These are phyloP conservation scores for Drosophila helvetica DNA, from an alignment of 2,888 invertebrate species.

Conservation along the genomic window DNA sequence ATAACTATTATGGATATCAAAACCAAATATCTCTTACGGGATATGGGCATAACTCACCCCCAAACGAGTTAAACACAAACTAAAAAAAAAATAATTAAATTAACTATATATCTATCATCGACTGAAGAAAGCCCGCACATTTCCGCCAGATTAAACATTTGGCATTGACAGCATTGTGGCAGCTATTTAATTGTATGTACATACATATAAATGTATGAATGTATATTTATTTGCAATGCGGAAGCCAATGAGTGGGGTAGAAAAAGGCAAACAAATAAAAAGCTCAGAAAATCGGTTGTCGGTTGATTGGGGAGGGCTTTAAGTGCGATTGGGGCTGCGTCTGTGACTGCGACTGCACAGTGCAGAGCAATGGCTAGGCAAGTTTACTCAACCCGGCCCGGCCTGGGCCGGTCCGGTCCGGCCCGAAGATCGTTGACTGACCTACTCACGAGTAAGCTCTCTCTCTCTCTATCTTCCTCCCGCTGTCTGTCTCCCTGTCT, in stretches of 20 bases:
- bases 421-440: conserved; percentile 73
- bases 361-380: conserved; percentile 38
- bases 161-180: conserved; percentile 60
- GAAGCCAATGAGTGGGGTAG: conserved; percentile 42
- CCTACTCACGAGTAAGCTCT: conserved; percentile 62
- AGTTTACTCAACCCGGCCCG: conserved; percentile 53
- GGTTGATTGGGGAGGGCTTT: conserved; percentile 41
- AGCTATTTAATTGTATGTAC: conserved; percentile 4
- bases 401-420: background rate
- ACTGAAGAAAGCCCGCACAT: conserved; percentile 3
- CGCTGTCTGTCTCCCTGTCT: background rate
- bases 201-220: background rate
- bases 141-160: conserved; percentile 31
- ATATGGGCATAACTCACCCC: background rate
- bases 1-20: too few relatives aligned
- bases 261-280: conserved; percentile 36
- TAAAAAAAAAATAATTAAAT: background rate
- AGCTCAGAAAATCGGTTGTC: conserved; percentile 65
- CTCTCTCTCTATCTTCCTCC: conserved; percentile 18
- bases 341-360: background rate
- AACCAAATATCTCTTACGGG: background rate
- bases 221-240: conserved; percentile 59
- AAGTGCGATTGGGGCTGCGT: background rate
- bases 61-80: background rate
- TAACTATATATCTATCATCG: background rate